Conservation (phyloP, 2,113 vertebrate genomes). For the Peromyscus californicus region DNA sequence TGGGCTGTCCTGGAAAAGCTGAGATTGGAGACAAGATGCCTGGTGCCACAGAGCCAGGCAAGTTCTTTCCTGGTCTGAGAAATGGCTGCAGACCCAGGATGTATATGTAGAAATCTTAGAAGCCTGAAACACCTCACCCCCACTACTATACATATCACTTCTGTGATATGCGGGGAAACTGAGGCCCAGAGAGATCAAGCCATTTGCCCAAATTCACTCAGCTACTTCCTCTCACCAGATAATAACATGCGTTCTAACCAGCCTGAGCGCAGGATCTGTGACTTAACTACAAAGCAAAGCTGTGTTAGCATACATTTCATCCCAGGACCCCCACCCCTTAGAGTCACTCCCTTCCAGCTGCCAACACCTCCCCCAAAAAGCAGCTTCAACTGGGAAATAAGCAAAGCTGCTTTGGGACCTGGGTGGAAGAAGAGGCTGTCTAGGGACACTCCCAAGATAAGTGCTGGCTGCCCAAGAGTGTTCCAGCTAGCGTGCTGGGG, state of each 20-base stretch:
- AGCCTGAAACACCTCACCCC: background rate
- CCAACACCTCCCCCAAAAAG: background rate
- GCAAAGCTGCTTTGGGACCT: background rate
- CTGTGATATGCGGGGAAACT: background rate
- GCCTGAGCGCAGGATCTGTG: background rate
- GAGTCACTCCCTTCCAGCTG: background rate
- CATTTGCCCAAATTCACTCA: background rate
- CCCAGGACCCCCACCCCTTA: background rate
- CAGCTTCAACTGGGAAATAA: background rate
- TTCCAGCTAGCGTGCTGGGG: background rate
- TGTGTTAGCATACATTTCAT: too few species aligned
- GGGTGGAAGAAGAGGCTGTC: background rate
- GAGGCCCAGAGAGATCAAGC: background rate
- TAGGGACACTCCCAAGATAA: background rate
- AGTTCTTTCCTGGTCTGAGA: background rate
- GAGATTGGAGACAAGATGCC: background rate
- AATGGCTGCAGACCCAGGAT: background rate
- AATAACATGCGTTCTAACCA: background rate
- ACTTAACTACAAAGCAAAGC: background rate
- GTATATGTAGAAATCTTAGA: fast-evolving
- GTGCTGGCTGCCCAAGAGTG: background rate
- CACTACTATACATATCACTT: background rate
- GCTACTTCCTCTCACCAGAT: background rate
- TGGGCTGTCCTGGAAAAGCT: background rate
- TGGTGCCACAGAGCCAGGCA: background rate